A percentile compares a stretch with the other conserved stretches of the same genome.
phyloP scores from a whole-genome alignment of 2,797 vertebrate species.

The Poeciliopsis gracilis region DNA sequence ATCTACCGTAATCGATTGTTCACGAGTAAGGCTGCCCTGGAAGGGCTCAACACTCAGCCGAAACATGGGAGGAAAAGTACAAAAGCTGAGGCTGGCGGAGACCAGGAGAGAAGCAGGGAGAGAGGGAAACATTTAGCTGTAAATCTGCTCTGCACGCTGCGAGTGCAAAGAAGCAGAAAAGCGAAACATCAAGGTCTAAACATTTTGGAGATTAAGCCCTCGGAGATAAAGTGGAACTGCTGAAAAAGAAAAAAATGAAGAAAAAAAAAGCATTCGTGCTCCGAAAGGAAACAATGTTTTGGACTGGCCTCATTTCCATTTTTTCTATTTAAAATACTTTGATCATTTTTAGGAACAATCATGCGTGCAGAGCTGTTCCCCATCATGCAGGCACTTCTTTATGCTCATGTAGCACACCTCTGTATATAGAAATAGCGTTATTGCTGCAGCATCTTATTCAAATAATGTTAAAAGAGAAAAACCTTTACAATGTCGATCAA shows the following conservation, averaged over 20 bases:
- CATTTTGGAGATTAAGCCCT: conserved; percentile 44
- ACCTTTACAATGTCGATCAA: conserved; percentile 1
- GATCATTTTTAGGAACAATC: conserved; percentile 34
- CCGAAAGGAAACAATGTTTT: conserved; percentile 39
- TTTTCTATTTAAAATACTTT: conserved; percentile 18
- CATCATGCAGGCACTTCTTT: background rate
- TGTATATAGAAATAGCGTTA: background rate
- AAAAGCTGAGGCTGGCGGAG: conserved; percentile 13
- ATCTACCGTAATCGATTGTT: conserved; percentile 53
- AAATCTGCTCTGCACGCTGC: conserved; percentile 21
- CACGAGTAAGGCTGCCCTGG: conserved; percentile 33
- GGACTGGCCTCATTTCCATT: conserved; percentile 40
- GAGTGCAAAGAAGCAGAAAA: conserved; percentile 30
- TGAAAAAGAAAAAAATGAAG: conserved; percentile 7
- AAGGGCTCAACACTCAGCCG: conserved; percentile 43
- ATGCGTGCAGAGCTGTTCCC: conserved; percentile 4
- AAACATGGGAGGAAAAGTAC: conserved; percentile 20
- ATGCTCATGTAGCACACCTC: conserved; percentile 3
- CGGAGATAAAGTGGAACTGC: background rate
- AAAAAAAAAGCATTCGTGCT: conserved; percentile 12
- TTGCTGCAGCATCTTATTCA: background rate
- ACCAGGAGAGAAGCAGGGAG: conserved; percentile 23
- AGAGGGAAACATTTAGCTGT: conserved; percentile 21
- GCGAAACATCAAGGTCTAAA: conserved; percentile 41
- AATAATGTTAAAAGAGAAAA: background rate